Evolutionary conservation across 2,888 invertebrate genomes (phyloP).

Genomic region (Danaus chrysippus): DNA sequence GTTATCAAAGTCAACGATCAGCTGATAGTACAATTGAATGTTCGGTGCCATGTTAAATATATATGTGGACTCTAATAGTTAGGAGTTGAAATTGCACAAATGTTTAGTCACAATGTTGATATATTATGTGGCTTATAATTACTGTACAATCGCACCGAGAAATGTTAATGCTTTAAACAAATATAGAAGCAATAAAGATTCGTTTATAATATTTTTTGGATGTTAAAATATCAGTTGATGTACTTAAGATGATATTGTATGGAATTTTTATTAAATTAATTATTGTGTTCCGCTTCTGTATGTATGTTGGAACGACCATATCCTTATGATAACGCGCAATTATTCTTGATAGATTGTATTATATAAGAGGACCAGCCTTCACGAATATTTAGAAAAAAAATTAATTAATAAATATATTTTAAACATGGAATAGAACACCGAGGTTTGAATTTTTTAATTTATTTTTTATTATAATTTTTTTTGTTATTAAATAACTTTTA

Average conservation of each 20-base stretch:
- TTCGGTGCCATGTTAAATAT: slow-evolving; percentile 48
- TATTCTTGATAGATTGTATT: neutral
- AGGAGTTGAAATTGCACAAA: slow-evolving; percentile 45
- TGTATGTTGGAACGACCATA: neutral
- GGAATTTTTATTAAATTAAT: neutral
- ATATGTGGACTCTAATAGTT: neutral
- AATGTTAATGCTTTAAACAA: too few species aligned
- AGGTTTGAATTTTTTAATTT: neutral
- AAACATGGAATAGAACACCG: neutral
- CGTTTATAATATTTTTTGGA: too few species aligned
- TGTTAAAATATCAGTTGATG: neutral
- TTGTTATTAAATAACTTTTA: neutral
- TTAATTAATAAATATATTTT: neutral
- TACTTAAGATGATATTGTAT: neutral
- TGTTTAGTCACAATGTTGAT: slow-evolving; percentile 11
- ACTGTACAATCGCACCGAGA: too few species aligned
- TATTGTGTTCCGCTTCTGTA: neutral
- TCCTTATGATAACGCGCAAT: neutral
- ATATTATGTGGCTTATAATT: too few species aligned
- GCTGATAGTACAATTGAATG: slow-evolving; percentile 46
- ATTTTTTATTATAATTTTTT: neutral
- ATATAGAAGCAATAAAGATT: too few species aligned
- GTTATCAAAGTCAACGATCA: slow-evolving; percentile 41
- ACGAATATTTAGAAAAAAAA: neutral
- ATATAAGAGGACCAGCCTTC: neutral